Conservation (phyloP, 2,888 invertebrate species). For the Chrysina gloriosa region DNA sequence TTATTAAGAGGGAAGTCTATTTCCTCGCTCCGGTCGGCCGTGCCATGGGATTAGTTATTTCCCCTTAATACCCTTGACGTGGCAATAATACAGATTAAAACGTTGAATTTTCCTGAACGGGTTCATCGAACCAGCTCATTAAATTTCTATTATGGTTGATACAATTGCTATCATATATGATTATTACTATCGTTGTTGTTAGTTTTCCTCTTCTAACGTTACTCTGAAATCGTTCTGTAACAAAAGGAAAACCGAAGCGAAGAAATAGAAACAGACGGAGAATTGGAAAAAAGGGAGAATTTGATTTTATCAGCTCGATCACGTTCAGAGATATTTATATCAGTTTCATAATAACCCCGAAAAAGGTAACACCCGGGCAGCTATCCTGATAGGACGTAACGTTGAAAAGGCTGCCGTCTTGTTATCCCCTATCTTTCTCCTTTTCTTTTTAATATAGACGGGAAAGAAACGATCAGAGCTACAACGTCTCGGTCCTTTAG, state of each 20-base stretch:
- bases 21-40: background rate
- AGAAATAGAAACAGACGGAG: no score
- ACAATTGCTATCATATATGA: no score
- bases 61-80: background rate
- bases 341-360: slow-evolving; percentile 10
- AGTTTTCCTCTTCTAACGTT: no score
- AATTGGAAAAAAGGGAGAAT: background rate
- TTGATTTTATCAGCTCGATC: slow-evolving; percentile 2
- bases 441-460: slow-evolving; percentile 5
- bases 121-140: background rate
- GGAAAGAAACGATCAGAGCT: background rate
- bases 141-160: background rate
- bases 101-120: background rate
- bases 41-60: background rate
- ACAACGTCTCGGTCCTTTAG: background rate
- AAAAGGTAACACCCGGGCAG: slow-evolving; percentile 1
- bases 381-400: background rate
- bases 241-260: no score
- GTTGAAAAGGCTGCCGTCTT: background rate
- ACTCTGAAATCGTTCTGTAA: no score
- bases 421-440: background rate
- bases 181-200: no score
- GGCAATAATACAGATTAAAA: slow-evolving; percentile 11
- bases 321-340: slow-evolving; percentile 15
- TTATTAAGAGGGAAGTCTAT: background rate